Evolutionary conservation across 2,888 invertebrate species (phyloP).

Genomic region (Lottia scabra): DNA sequence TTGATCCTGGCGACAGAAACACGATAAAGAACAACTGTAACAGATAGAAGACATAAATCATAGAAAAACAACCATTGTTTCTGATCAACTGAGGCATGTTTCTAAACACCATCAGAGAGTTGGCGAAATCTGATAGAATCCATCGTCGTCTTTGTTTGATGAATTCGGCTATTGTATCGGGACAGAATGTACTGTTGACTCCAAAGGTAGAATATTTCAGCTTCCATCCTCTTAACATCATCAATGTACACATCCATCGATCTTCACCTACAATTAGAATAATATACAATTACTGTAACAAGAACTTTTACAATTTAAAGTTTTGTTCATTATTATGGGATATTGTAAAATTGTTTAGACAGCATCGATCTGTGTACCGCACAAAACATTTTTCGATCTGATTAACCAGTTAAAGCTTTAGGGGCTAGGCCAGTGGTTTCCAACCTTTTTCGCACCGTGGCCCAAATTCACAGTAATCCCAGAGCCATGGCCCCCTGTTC

Average conservation of each 20-base stretch:
- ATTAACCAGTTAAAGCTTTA: too few species aligned
- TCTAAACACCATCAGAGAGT: slow-evolving; percentile 39
- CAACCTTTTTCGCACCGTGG: too few species aligned
- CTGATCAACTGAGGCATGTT: slow-evolving; percentile 33
- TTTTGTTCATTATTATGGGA: too few species aligned
- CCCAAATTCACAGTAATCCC: too few species aligned
- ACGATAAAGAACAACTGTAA: slow-evolving; percentile 44
- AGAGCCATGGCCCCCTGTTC: too few species aligned
- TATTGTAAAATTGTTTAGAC: too few species aligned
- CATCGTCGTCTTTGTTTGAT: slow-evolving; percentile 48
- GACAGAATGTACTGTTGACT: slow-evolving; percentile 48
- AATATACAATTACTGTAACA: too few species aligned
- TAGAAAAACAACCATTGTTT: slow-evolving; percentile 39
- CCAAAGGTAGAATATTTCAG: slow-evolving; percentile 39
- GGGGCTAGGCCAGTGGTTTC: too few species aligned
- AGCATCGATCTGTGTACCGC: too few species aligned
- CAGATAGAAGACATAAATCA: slow-evolving; percentile 42
- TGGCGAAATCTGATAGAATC: slow-evolving; percentile 49
- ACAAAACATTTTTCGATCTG: too few species aligned
- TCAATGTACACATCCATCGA: slow-evolving; percentile 51
- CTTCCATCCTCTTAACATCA: slow-evolving; percentile 51
- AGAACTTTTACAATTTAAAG: too few species aligned
- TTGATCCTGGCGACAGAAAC: slow-evolving; percentile 42
- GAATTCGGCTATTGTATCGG: slow-evolving; percentile 44
- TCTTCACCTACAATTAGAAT: slow-evolving; percentile 39